Percentiles rank a stretch among this genome's conserved stretches.
phyloP scores from a whole-genome alignment of 2,113 vertebrate species.

The Marmota flaviventris region DNA sequence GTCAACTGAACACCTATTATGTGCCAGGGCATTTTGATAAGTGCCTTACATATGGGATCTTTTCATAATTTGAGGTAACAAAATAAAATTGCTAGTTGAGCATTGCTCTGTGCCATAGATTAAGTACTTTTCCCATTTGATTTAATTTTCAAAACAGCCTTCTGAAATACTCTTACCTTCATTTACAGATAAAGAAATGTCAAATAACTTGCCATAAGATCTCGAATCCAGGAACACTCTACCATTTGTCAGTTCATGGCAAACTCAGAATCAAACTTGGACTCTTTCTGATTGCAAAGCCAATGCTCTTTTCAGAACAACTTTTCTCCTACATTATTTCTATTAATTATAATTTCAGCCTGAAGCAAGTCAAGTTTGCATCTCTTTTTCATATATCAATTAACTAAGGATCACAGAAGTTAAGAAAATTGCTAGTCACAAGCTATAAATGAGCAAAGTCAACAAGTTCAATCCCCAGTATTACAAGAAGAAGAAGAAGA shows the following conservation, averaged over 20 bases:
- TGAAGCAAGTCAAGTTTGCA: constrained; percentile 12
- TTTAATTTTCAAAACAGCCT: constrained; percentile 56
- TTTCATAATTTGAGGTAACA: constrained; percentile 39
- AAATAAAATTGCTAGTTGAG: constrained; percentile 43
- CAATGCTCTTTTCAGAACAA: constrained; percentile 3
- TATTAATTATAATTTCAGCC: not conserved
- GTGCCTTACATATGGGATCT: not conserved
- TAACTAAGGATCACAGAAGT: constrained; percentile 37
- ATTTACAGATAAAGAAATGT: constrained; percentile 23
- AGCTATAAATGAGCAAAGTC: not conserved
- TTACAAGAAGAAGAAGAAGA: too few relatives aligned
- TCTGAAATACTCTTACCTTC: constrained; percentile 26
- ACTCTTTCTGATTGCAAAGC: not conserved
- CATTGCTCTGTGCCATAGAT: not conserved
- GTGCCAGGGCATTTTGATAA: not conserved
- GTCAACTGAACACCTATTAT: not conserved
- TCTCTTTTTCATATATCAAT: constrained; percentile 35
- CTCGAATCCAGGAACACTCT: too few relatives aligned
- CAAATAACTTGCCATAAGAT: constrained; percentile 34
- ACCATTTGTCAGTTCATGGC: not conserved
- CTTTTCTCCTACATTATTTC: not conserved
- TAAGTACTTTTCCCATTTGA: constrained; percentile 30
- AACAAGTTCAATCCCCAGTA: not conserved
- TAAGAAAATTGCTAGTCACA: constrained; percentile 33
- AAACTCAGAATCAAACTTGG: constrained; percentile 12